These are phyloP conservation scores for Autographa pulchrina DNA, from an alignment of 2,888 invertebrate genomes.

Conservation along the genomic window DNA sequence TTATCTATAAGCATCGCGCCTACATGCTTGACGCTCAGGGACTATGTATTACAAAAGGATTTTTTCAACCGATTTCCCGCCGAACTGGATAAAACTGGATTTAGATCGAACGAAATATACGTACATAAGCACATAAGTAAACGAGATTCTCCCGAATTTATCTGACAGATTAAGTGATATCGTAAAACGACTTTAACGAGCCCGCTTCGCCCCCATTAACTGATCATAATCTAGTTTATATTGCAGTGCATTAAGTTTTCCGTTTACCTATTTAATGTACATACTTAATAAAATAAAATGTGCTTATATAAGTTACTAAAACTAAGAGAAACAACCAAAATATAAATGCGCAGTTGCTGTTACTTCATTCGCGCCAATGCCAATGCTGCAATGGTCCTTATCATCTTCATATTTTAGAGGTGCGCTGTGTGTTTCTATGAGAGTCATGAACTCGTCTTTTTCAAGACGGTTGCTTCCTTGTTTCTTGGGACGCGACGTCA, in stretches of 20 bases:
- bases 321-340: neutral
- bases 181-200: conserved; percentile 5
- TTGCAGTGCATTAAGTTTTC: neutral
- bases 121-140: conserved; percentile 20
- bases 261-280: neutral
- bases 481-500: too few relatives aligned
- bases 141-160: conserved; percentile 15
- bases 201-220: neutral
- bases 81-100: conserved; percentile 50
- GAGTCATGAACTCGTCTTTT: too few relatives aligned
- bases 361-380: too few relatives aligned
- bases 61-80: conserved; percentile 51
- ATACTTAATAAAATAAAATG: neutral
- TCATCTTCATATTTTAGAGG: too few relatives aligned
- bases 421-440: too few relatives aligned
- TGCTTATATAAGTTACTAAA: neutral
- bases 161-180: conserved; percentile 15
- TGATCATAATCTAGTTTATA: neutral
- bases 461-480: too few relatives aligned
- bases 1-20: conserved; percentile 30
- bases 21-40: conserved; percentile 18
- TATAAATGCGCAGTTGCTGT: too few relatives aligned
- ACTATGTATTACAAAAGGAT: conserved; percentile 47
- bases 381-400: too few relatives aligned
- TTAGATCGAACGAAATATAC: conserved; percentile 45